Evolutionary conservation across 2,113 vertebrate species (phyloP), one percentile per base, ranked within the genome.

Genomic region (Seriola aureovittata): DNA sequence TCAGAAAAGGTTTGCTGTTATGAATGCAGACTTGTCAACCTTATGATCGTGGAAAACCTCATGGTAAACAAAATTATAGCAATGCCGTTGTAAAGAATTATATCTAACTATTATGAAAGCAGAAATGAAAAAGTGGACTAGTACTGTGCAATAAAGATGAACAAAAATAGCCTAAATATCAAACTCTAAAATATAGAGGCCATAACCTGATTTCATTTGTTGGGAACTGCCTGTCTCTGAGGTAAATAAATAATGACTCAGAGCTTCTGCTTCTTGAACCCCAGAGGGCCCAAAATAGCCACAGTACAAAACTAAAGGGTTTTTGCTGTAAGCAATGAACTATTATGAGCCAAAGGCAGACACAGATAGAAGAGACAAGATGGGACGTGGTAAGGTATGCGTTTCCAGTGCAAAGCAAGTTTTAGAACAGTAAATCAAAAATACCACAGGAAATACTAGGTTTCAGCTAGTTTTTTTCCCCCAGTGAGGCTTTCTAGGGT

Each of bases 231-330:
- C n/a, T 42, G 21, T 46, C 29, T 55, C 36, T 34, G 6, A 70
- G 65, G 68, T 23, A n/a, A 80, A 75, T 78, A 81, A 78, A 80
- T 82, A 76, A 78, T 75, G 75, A 85, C 34, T 80, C 40, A n/a
- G 3, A 80, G 80, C 42, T 79, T 80, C 75, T 80, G 71, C 34
- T 74, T 81, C 66, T 71, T 38, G 10, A 71, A 85, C 44, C 62
- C 25, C 14, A 40, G 17, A 40, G 67, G 23, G 16, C 58, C 34
- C 32, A 65, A 79, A 88, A 82, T 62, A 84, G 58, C 44, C 68
- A 62, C 13, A 17, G 59, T 8, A 75, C 34, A 60, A 76, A 84
- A 74, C 55, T 17, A 9, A 70, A 74, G 44, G 14, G 21, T 36
- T 80, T 68, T 69, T 58, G 48, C 82, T 85, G 21, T 32, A 73